These are phyloP conservation scores for Sthenelais limicola DNA, from an alignment of 2,888 invertebrate genomes.

Conservation along the genomic window DNA sequence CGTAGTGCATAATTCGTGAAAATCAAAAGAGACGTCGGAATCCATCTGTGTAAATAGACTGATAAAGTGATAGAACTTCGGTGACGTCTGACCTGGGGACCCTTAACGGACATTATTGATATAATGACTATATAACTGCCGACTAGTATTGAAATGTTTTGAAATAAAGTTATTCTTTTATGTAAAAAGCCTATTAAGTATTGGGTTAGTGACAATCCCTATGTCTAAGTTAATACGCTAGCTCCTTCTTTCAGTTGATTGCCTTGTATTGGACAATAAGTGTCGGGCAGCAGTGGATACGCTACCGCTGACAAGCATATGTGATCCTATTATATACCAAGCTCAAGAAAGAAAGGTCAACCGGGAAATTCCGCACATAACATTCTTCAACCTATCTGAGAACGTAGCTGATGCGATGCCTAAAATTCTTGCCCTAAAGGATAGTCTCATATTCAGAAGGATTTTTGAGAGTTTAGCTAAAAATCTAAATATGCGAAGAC, in stretches of 20 bases:
- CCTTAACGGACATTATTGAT: too few species aligned
- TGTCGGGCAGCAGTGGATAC: slow-evolving; percentile 3
- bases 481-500: not conserved
- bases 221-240: too few species aligned
- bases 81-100: too few species aligned
- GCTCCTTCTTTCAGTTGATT: slow-evolving; percentile 17
- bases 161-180: not conserved
- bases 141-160: too few species aligned
- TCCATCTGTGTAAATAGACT: too few species aligned
- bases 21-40: too few species aligned
- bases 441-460: not conserved
- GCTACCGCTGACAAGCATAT: not conserved
- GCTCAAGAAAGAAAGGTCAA: not conserved
- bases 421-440: not conserved
- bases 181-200: too few species aligned
- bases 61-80: too few species aligned
- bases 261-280: not conserved
- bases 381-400: not conserved
- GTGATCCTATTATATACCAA: not conserved
- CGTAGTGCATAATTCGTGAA: too few species aligned
- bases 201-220: too few species aligned
- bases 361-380: not conserved
- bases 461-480: not conserved
- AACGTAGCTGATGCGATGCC: not conserved
- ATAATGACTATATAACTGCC: too few species aligned